These are phyloP conservation scores for Ceraclea dissimilis DNA, from an alignment of 2,888 invertebrate genomes.

Conservation along the genomic window DNA sequence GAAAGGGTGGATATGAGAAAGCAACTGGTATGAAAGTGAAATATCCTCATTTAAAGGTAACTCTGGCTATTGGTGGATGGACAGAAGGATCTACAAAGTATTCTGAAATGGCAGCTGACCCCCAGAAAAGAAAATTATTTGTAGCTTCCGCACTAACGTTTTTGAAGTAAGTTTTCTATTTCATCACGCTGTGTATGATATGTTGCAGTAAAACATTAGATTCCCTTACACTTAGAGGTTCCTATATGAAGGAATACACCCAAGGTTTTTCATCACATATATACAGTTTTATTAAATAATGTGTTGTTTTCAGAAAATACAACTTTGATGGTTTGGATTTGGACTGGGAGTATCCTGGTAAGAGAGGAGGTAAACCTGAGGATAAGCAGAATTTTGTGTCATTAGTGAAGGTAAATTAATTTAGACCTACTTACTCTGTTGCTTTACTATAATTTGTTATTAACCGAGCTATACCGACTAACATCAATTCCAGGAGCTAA, in stretches of 20 bases:
- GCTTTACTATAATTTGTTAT: too few species aligned
- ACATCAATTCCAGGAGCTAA: constrained; percentile 57
- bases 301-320: constrained; percentile 45
- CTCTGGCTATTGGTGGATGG: constrained; percentile 85
- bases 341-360: constrained; percentile 82
- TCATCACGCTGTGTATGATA: not conserved
- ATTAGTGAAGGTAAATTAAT: constrained; percentile 58
- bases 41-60: constrained; percentile 65
- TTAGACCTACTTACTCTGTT: too few species aligned
- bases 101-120: constrained; percentile 59
- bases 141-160: constrained; percentile 63
- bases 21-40: constrained; percentile 57
- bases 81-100: constrained; percentile 77
- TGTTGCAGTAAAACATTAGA: too few species aligned
- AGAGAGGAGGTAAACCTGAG: constrained; percentile 63
- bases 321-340: constrained; percentile 71
- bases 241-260: too few species aligned
- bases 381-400: constrained; percentile 72
- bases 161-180: constrained; percentile 46
- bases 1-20: constrained; percentile 63
- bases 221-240: too few species aligned
- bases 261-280: too few species aligned
- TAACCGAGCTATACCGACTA: too few species aligned
- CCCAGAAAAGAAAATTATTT: constrained; percentile 56
- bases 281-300: too few species aligned